Evolutionary conservation across 2,888 invertebrate species (phyloP), one percentile per base, ranked within the genome.

Genomic region (Punctoribates punctum): DNA sequence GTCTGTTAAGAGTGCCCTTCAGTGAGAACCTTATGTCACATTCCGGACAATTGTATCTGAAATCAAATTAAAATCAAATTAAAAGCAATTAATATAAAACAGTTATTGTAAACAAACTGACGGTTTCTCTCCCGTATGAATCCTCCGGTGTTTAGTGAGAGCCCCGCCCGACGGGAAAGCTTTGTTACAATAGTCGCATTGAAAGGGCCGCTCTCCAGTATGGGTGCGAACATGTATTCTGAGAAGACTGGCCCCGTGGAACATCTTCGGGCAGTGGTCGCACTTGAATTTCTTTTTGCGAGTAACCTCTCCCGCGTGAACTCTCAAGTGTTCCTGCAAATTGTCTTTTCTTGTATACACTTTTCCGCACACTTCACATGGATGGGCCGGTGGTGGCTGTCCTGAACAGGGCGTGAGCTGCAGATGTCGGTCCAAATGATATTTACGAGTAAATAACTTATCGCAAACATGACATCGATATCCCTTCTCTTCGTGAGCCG

Each of bases 1-100:
- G 91, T 2, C 91, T 88, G 80, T 91, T 90, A 80, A 91, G 85
- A 76, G 93, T 93, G 83, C 93, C 93, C 81, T 92, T 90, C 0
- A 93, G 92, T 74, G 89, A 90, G 82, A 93, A 93, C 75, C 87
- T 65, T 4, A 78, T 74, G 25, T 78, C 77, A 76, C 79, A 80
- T 72, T 79, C 79, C 51, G 78, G 70, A 62, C 79, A 80, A 42
- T 76, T 65, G 54, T 78, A 80, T 60, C 17, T 48, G 11, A 8
- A 48, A 17, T 8, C 3, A 48, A 1, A 48, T 13, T 4, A 48
- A 8, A 48, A 17, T 8, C 3, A 48, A 1, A 48, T 13, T 4
- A 48, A 48, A 48, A 48, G 2, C 46, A 48, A 48, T 34, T 34
- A n/a, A n/a, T 34, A 34, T 34, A 34, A 34, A 8, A 34, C 34